Evolutionary conservation across 2,113 vertebrate genomes (phyloP).

Genomic region (Prochilodus magdalenae): DNA sequence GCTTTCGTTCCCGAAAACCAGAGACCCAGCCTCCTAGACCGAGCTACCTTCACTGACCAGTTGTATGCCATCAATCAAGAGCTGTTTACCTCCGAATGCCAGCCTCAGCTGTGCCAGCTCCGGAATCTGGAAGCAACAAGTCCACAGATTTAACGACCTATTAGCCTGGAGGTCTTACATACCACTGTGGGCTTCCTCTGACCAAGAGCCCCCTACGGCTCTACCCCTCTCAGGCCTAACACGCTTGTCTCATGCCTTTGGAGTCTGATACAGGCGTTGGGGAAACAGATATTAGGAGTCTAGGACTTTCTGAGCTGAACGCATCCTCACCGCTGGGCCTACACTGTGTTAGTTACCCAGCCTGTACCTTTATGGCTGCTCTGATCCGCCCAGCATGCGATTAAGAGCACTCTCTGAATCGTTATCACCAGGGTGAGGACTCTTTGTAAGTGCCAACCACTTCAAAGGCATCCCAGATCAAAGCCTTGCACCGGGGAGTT

Average conservation of each 20-base stretch:
- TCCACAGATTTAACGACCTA: constrained; percentile 2
- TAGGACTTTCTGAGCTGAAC: too few species aligned
- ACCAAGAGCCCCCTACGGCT: neutral
- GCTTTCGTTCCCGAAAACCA: too few species aligned
- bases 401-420: neutral
- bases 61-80: constrained; percentile 14
- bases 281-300: too few species aligned
- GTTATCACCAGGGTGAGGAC: neutral
- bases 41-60: neutral
- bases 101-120: neutral
- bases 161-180: neutral
- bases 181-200: neutral
- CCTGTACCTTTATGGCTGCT: neutral
- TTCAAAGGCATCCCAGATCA: constrained; percentile 55
- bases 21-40: neutral
- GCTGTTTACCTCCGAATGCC: neutral
- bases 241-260: neutral
- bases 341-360: neutral
- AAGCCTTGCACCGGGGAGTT: neutral
- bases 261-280: neutral
- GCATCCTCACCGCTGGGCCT: neutral
- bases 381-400: neutral
- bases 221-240: neutral
- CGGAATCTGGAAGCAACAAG: constrained; percentile 14
- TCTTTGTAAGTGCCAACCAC: neutral